phyloP scores from a whole-genome alignment of 2,113 vertebrate genomes.

The Melanotaenia duboulayi region DNA sequence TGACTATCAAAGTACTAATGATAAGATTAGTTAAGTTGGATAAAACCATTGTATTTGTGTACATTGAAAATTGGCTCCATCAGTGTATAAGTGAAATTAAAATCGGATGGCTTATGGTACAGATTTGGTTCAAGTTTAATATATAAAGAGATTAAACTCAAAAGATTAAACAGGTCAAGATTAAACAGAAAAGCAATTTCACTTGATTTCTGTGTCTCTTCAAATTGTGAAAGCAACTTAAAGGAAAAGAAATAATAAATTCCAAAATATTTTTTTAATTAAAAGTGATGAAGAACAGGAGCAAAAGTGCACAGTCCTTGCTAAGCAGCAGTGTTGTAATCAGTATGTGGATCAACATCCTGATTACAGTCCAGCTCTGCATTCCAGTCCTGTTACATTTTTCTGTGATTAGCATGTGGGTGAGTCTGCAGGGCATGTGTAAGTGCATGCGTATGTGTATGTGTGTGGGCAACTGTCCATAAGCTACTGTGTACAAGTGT shows the following conservation, averaged over 20 bases:
- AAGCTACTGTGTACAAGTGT: slow-evolving; percentile 5
- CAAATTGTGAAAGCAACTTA: slow-evolving; percentile 7
- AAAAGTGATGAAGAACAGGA: slow-evolving; percentile 27
- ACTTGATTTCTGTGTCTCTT: background rate
- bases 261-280: too few species aligned
- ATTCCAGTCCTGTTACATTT: slow-evolving; percentile 51
- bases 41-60: slow-evolving; percentile 50
- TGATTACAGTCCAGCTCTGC: slow-evolving; percentile 56
- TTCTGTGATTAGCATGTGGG: slow-evolving; percentile 60
- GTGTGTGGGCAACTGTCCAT: slow-evolving; percentile 15
- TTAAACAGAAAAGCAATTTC: slow-evolving; percentile 7
- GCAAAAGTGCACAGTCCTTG: background rate
- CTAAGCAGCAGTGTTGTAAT: slow-evolving; percentile 42
- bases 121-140: background rate
- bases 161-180: too few species aligned
- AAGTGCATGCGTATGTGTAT: slow-evolving; percentile 1
- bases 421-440: slow-evolving; percentile 27
- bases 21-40: slow-evolving; percentile 41
- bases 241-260: background rate
- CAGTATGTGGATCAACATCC: slow-evolving; percentile 60
- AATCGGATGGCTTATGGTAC: slow-evolving; percentile 4
- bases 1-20: slow-evolving; percentile 53
- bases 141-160: background rate
- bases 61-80: slow-evolving; percentile 22
- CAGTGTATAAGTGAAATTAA: slow-evolving; percentile 9